A percentile compares a stretch with the other conserved stretches of the same genome.
Conservation (phyloP, 2,888 invertebrate genomes). For the Cataglyphis albicans region DNA sequence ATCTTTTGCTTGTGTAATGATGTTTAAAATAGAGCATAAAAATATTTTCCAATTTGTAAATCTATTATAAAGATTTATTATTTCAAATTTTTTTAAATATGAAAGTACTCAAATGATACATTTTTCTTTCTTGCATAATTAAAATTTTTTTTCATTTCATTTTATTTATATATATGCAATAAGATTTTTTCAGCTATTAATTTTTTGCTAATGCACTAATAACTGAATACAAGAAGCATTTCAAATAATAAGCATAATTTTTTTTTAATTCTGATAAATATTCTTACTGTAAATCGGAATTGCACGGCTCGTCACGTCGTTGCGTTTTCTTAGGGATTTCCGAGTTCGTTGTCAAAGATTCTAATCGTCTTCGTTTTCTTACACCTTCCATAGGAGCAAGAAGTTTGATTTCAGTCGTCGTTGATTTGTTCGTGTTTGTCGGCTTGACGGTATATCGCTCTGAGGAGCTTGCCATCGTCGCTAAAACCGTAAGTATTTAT, state of each 20-base stretch:
- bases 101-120: not conserved
- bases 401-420: conserved; percentile 65
- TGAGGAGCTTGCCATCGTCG: conserved; percentile 79
- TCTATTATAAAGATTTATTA: not conserved
- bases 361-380: conserved; percentile 78
- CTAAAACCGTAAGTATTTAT: conserved; percentile 63
- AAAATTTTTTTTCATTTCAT: not conserved
- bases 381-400: conserved; percentile 53
- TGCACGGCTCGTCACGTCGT: conserved; percentile 67
- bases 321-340: conserved; percentile 74
- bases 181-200: not conserved
- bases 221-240: no score
- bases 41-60: not conserved
- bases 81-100: not conserved
- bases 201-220: not conserved
- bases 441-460: conserved; percentile 82
- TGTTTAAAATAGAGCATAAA: not conserved
- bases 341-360: conserved; percentile 71
- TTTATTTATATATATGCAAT: not conserved
- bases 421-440: conserved; percentile 72
- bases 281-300: conserved; percentile 28
- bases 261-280: conserved; percentile 1
- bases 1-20: not conserved
- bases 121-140: not conserved
- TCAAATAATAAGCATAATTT: not conserved